These are phyloP conservation scores for Branchipolynoe longqiensis DNA, from an alignment of 2,888 invertebrate genomes.

Conservation along the genomic window DNA sequence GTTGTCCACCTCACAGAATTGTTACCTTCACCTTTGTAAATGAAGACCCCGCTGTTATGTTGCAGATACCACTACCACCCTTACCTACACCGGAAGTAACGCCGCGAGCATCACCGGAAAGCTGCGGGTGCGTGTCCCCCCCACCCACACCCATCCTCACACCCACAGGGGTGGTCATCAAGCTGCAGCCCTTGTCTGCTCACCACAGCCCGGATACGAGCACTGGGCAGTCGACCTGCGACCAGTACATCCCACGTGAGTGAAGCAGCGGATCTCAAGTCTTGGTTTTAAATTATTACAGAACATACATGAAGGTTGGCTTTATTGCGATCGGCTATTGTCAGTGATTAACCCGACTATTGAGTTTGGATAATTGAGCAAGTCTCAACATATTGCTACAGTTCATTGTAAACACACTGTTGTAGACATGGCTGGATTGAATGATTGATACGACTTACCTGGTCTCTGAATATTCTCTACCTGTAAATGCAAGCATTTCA, in stretches of 20 bases:
- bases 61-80: no score
- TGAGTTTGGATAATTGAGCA: no score
- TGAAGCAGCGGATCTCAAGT: neutral
- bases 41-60: no score
- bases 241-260: slow-evolving; percentile 10
- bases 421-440: no score
- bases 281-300: neutral
- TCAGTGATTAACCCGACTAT: no score
- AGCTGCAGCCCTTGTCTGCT: neutral
- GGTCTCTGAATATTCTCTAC: no score
- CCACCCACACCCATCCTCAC: slow-evolving; percentile 65
- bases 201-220: neutral
- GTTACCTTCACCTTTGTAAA: neutral
- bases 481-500: no score
- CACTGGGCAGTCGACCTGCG: neutral
- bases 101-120: slow-evolving; percentile 54
- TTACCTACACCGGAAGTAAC: slow-evolving; percentile 17
- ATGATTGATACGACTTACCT: no score
- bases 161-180: slow-evolving; percentile 5
- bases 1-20: neutral
- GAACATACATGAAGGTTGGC: no score
- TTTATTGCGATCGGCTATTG: no score
- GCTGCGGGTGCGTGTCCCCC: slow-evolving; percentile 68
- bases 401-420: no score
- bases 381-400: no score